Conservation (phyloP, 2,113 vertebrate species). For the Axis porcinus region DNA sequence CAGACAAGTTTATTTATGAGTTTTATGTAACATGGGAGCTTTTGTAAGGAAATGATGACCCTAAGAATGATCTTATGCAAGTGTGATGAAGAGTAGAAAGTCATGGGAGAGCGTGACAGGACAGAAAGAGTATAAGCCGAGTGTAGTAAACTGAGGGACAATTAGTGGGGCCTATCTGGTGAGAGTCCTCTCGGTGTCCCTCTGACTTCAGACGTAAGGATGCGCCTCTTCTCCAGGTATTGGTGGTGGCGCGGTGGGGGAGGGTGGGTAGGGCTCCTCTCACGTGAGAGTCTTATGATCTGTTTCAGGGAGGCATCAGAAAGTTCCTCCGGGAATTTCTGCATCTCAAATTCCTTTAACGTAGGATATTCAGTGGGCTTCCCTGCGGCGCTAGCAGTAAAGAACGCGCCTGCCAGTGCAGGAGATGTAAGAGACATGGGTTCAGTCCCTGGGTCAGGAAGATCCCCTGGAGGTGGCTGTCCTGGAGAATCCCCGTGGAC, state of each 20-base stretch:
- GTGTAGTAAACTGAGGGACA: neutral
- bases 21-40: neutral
- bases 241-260: accelerated
- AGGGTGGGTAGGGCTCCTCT: neutral
- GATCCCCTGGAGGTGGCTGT: neutral
- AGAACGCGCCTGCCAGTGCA: neutral
- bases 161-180: neutral
- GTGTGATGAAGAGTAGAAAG: neutral
- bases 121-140: neutral
- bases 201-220: neutral
- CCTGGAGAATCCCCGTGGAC: neutral
- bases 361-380: neutral
- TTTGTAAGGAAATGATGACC: neutral
- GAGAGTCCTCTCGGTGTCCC: neutral
- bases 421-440: neutral
- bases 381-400: neutral
- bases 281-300: neutral
- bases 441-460: neutral
- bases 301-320: neutral
- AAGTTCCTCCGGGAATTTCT: neutral
- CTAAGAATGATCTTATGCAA: neutral
- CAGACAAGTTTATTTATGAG: neutral
- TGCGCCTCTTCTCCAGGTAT: neutral
- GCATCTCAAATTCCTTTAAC: neutral
- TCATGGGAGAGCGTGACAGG: neutral